phyloP scores from a whole-genome alignment of 2,113 vertebrate genomes.

The Eulacestoma nigropectus region DNA sequence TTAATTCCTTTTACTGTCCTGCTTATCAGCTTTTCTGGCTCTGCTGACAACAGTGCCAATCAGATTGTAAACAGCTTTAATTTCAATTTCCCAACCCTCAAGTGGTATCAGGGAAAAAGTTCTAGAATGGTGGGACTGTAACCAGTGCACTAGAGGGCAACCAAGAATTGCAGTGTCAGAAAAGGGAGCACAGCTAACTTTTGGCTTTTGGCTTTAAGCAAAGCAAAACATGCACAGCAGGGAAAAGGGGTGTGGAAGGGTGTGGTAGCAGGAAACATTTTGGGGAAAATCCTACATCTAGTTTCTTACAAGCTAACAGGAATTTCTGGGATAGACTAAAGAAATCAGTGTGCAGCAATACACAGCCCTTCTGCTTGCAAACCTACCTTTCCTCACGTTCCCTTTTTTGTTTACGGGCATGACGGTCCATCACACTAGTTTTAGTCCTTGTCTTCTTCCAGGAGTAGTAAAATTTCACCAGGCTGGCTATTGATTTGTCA shows the following conservation, averaged over 20 bases:
- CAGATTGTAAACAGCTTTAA: background rate
- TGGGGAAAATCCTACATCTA: slow-evolving; percentile 1
- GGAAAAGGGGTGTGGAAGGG: background rate
- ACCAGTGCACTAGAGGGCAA: background rate
- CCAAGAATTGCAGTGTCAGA: background rate
- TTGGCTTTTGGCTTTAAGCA: background rate
- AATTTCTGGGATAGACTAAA: background rate
- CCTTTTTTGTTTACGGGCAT: slow-evolving; percentile 89
- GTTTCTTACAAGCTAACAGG: background rate
- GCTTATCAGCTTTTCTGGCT: background rate
- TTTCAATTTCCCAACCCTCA: background rate
- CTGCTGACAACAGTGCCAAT: background rate
- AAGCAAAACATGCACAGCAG: background rate
- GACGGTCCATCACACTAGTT: slow-evolving; percentile 96
- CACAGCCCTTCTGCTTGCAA: background rate
- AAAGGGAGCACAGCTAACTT: background rate
- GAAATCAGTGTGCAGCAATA: background rate
- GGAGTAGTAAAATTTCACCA: slow-evolving; percentile 96
- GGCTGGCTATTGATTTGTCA: slow-evolving; percentile 92
- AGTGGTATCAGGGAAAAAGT: background rate
- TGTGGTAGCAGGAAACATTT: slow-evolving; percentile 12
- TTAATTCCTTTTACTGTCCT: background rate
- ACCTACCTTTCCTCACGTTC: slow-evolving; percentile 89
- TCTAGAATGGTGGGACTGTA: background rate
- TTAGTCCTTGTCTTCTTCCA: slow-evolving; percentile 98